A percentile compares a stretch with the other conserved stretches of the same genome.
Evolutionary conservation across 2,113 vertebrate genomes (phyloP).

Genomic region (human (Homo sapiens)): GRCh38 chr17:74661001-74661500

Average conservation of each 20-base stretch:
- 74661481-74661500: no score
- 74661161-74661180: background rate
- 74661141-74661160: background rate
- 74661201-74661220: background rate
- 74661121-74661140: background rate
- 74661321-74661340: background rate
- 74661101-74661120: background rate
- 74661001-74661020: no score
- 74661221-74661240: background rate
- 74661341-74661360: background rate
- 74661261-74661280: background rate
- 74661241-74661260: background rate
- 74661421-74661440: background rate
- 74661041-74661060: no score
- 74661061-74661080: no score
- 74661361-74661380: background rate
- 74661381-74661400: background rate
- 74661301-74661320: background rate
- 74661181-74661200: background rate
- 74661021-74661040: no score
- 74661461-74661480: no score
- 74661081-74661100: no score
- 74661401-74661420: background rate
- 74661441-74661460: no score
- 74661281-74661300: background rate